Evolutionary conservation across 1,140 invertebrate species (phyloP).

Genomic region (Pinna nobilis): DNA sequence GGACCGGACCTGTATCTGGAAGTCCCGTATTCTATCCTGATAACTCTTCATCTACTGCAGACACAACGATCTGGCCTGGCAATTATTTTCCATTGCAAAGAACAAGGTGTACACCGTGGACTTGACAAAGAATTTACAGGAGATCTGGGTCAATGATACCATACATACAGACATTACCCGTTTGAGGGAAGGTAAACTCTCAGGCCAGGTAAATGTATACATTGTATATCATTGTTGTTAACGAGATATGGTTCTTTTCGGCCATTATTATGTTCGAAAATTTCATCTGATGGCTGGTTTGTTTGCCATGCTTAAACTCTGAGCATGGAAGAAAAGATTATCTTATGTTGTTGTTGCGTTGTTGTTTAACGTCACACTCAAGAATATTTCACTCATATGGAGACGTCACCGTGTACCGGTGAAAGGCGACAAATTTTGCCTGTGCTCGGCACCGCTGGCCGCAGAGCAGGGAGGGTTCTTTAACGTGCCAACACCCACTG

Average conservation of each 20-base stretch:
- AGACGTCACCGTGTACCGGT: no score
- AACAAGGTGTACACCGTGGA: constrained; percentile 88
- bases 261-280: no score
- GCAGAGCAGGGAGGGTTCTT: no score
- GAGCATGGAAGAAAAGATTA: not conserved
- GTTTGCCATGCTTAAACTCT: not conserved
- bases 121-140: constrained; percentile 83
- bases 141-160: constrained; percentile 75
- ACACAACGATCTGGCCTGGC: constrained; percentile 92
- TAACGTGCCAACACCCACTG: no score
- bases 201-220: constrained; percentile 82
- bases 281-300: not conserved
- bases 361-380: no score
- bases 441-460: no score
- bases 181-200: constrained; percentile 86
- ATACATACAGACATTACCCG: constrained; percentile 92
- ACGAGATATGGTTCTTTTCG: not conserved
- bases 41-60: constrained; percentile 74
- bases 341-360: no score
- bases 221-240: not conserved
- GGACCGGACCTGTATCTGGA: not conserved
- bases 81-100: constrained; percentile 86
- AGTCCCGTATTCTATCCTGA: not conserved
- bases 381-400: no score
- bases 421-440: no score